Conservation (phyloP, 2,113 vertebrate genomes). For the Petroica traversi region DNA sequence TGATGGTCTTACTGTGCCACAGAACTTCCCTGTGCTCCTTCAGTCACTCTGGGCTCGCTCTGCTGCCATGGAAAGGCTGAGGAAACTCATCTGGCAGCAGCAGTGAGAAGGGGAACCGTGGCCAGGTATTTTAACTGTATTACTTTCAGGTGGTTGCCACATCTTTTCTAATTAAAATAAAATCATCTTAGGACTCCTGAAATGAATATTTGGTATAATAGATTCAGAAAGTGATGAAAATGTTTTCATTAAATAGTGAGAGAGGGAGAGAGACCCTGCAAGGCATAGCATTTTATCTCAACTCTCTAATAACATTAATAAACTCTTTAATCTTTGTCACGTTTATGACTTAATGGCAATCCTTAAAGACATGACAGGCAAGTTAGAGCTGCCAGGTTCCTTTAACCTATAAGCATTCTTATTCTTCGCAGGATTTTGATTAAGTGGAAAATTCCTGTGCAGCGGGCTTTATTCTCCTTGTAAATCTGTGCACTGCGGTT, state of each 20-base stretch:
- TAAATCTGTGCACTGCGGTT: fast-evolving
- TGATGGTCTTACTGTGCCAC: neutral
- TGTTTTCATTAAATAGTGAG: slow-evolving; percentile 77
- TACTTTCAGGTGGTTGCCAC: slow-evolving; percentile 64
- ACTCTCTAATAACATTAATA: slow-evolving; percentile 79
- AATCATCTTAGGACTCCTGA: slow-evolving; percentile 71
- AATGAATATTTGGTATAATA: slow-evolving; percentile 74
- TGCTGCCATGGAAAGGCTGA: fast-evolving
- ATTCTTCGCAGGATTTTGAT: slow-evolving; percentile 1
- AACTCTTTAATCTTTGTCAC: slow-evolving; percentile 79
- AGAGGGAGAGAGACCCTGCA: slow-evolving; percentile 72
- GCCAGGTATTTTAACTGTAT: slow-evolving; percentile 40
- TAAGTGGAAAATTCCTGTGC: slow-evolving; percentile 16
- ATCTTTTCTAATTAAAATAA: slow-evolving; percentile 77
- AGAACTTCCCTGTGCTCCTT: neutral
- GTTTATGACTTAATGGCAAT: slow-evolving; percentile 77
- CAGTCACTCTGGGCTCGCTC: neutral
- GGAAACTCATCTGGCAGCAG: neutral
- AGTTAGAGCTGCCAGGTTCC: slow-evolving; percentile 58
- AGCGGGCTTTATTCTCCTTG: neutral
- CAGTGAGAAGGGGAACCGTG: neutral
- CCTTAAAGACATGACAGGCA: slow-evolving; percentile 72
- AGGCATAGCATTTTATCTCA: slow-evolving; percentile 78
- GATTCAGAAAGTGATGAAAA: slow-evolving; percentile 78
- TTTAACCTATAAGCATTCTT: slow-evolving; percentile 38